These are phyloP conservation scores for Lycocerus yunnanus DNA, from an alignment of 2,888 invertebrate genomes.

Conservation along the genomic window DNA sequence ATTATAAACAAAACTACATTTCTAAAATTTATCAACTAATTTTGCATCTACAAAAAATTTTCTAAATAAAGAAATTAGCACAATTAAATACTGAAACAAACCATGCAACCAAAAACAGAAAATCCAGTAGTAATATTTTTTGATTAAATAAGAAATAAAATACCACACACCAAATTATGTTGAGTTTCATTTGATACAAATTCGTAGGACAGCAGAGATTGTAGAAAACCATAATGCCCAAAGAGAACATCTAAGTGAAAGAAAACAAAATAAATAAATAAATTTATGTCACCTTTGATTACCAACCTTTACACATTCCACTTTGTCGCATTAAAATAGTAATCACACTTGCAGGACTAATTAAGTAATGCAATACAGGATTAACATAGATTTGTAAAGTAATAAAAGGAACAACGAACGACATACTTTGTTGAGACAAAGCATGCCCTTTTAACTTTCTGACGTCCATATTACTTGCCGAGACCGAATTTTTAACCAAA, in stretches of 20 bases:
- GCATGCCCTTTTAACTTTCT: slow-evolving; percentile 67
- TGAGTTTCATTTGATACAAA: slow-evolving; percentile 62
- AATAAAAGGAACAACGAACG: slow-evolving; percentile 69
- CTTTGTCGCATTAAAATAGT: slow-evolving; percentile 51
- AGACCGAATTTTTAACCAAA: slow-evolving; percentile 54
- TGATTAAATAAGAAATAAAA: slow-evolving; percentile 10
- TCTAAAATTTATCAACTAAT: neutral
- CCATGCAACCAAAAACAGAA: neutral
- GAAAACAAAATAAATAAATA: slow-evolving; percentile 9
- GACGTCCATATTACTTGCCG: slow-evolving; percentile 56
- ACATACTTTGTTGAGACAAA: slow-evolving; percentile 69
- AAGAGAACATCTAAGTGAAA: slow-evolving; percentile 57
- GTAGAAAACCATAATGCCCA: slow-evolving; percentile 56
- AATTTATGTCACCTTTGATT: neutral
- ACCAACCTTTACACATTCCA: slow-evolving; percentile 42
- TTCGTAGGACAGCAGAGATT: slow-evolving; percentile 65
- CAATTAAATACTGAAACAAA: neutral
- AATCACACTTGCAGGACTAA: slow-evolving; percentile 66
- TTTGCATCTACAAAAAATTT: neutral
- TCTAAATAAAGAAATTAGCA: neutral
- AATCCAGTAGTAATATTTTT: neutral
- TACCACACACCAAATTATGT: slow-evolving; percentile 58
- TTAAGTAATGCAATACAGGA: slow-evolving; percentile 71
- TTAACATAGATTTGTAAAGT: slow-evolving; percentile 78
- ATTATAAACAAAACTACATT: neutral